Evolutionary conservation across 2,888 invertebrate species (phyloP), one percentile per base, ranked within the genome.

Genomic region (Choristoneura rosaceana): DNA sequence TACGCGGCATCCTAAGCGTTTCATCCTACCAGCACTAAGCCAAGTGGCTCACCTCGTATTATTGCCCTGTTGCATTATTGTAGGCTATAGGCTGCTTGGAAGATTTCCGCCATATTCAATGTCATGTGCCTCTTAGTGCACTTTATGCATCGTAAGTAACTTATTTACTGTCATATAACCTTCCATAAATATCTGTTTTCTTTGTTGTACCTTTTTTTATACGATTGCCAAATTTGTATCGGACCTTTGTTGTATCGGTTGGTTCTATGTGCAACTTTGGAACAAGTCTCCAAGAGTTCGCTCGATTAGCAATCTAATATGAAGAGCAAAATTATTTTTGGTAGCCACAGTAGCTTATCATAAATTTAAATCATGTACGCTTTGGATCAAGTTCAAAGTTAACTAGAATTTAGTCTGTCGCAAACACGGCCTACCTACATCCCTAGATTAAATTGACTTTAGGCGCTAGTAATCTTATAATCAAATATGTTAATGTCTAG

Each of bases 41-140:
- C 41, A 65, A 70, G 59, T 33, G 47, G 67, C 41, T 62, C 58
- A 67, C 67, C 62, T 68, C 70, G 55, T 62, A 62, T 61, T 41
- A 61, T 62, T 62, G 62, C 25, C 43, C 62, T 15, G 55, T n/a
- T 55, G 62, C 33, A 17, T 71, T 66, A 66, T 62, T 67, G 43
- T 45, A 64, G 45, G 62, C 64, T 64, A 50, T 47, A 64, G 64
- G 50, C 33, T 47, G 45, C n/a, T 43, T 43, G 38, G 45, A 25
- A 63, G 62, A 59, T 69, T 73, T 73, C 73, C 69, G 68, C 65
- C 43, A 71, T 25, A 50, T 14, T 60, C 73, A 73, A 73, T 73
- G 73, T 52, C 73, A 58, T 45, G 50, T 25, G 55, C 34, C 70
- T 63, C 55, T 33, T 52, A 7, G 47, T 70, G 47, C 62, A 69